These are phyloP conservation scores for Meles meles DNA, from an alignment of 2,113 vertebrate genomes.

Conservation along the genomic window DNA sequence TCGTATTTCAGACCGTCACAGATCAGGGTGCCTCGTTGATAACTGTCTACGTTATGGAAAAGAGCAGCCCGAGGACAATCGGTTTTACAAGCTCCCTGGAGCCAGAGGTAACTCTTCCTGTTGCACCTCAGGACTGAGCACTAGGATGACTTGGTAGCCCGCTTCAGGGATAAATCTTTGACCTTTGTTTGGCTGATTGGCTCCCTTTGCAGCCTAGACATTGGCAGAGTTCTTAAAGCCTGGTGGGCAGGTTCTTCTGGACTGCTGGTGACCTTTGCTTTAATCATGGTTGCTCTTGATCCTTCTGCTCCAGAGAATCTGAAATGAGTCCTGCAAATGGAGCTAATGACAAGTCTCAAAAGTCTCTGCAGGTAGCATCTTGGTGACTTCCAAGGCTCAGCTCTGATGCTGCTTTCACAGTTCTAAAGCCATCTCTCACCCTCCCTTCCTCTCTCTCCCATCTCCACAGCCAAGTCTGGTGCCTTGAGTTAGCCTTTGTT, in stretches of 20 bases:
- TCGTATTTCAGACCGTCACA: slow-evolving; percentile 73
- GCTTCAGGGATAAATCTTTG: not conserved
- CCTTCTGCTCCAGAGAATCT: not conserved
- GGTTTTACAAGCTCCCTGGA: slow-evolving; percentile 47
- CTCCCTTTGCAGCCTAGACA: not conserved
- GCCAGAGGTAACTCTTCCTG: slow-evolving; percentile 3
- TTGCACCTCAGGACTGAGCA: not conserved
- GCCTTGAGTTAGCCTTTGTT: not conserved
- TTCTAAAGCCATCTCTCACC: not conserved
- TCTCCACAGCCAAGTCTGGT: not conserved
- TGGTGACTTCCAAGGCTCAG: not conserved
- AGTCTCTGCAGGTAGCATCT: not conserved
- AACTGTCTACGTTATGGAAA: slow-evolving; percentile 66
- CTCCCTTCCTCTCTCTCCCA: not conserved
- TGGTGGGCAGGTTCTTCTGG: not conserved
- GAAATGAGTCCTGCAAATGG: slow-evolving; percentile 43
- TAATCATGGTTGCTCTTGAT: slow-evolving; percentile 26
- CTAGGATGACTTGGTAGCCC: not conserved
- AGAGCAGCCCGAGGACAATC: slow-evolving; percentile 55
- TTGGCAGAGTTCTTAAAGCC: not conserved
- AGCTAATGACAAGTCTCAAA: not conserved
- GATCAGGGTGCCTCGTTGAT: slow-evolving; percentile 70
- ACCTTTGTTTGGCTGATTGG: not conserved
- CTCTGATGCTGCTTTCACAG: not conserved
- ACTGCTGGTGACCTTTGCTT: not conserved